Evolutionary conservation across 2,888 invertebrate genomes (phyloP).

Genomic region (Andricus quercusramuli): DNA sequence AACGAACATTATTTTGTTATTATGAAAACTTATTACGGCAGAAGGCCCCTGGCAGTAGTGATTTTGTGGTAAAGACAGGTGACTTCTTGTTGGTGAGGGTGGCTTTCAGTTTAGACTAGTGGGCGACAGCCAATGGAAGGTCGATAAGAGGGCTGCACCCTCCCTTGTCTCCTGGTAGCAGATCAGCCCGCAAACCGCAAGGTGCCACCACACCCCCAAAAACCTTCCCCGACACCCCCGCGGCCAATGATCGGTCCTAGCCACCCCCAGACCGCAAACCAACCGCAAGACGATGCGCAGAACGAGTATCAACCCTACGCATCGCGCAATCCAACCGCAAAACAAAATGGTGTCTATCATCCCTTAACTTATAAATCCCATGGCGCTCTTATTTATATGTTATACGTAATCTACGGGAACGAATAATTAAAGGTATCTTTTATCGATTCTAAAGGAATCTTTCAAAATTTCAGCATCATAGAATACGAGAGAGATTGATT

Average conservation of each 20-base stretch:
- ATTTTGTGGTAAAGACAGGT: neutral
- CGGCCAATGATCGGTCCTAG: slow-evolving; percentile 78
- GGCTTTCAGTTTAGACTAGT: slow-evolving; percentile 48
- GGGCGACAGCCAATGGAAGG: slow-evolving; percentile 70
- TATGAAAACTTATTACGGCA: neutral
- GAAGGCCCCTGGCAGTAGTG: neutral
- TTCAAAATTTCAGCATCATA: neutral
- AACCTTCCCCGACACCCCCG: slow-evolving; percentile 75
- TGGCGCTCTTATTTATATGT: neutral
- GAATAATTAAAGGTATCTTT: neutral
- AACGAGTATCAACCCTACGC: slow-evolving; percentile 67
- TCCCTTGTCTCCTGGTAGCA: slow-evolving; percentile 63
- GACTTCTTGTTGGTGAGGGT: slow-evolving; percentile 45
- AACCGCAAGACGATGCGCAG: slow-evolving; percentile 79
- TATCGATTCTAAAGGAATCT: neutral
- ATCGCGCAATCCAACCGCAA: slow-evolving; percentile 74
- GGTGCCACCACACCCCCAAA: slow-evolving; percentile 78
- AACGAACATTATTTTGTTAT: neutral
- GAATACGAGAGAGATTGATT: too few species aligned
- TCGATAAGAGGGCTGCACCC: slow-evolving; percentile 70
- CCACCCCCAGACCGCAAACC: slow-evolving; percentile 78
- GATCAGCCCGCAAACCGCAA: slow-evolving; percentile 78
- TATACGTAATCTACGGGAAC: neutral
- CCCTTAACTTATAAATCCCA: slow-evolving; percentile 29
- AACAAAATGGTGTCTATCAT: slow-evolving; percentile 76